A percentile compares a stretch with the other conserved stretches of the same genome.
Conservation (phyloP, 2,113 vertebrate genomes). For the Apeltes quadracus region DNA sequence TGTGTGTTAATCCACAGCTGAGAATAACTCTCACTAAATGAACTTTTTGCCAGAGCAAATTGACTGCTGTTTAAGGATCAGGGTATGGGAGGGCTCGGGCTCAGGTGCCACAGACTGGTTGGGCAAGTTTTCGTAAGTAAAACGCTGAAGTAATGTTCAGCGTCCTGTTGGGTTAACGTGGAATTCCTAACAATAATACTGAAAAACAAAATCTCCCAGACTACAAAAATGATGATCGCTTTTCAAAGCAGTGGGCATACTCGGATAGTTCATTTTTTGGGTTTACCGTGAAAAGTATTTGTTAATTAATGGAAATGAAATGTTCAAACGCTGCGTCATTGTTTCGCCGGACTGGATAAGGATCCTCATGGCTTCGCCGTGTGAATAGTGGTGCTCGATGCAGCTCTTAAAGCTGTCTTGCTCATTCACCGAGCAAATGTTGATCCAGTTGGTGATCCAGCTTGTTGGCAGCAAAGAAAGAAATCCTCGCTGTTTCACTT, state of each 20-base stretch:
- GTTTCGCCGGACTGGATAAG: background rate
- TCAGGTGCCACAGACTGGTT: background rate
- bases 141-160: background rate
- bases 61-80: background rate
- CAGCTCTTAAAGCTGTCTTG: conserved; percentile 11
- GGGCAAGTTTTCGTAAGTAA: background rate
- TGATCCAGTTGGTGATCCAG: conserved; percentile 57
- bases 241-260: background rate
- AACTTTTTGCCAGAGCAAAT: background rate
- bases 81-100: background rate
- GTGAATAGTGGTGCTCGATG: conserved; percentile 15
- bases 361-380: conserved; percentile 2
- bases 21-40: conserved; percentile 12
- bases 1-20: conserved; percentile 15
- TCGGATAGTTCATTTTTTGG: background rate
- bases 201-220: background rate
- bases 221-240: background rate
- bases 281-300: background rate
- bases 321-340: background rate
- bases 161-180: background rate
- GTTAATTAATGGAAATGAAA: background rate
- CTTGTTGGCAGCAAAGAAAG: conserved; percentile 40
- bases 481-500: conserved; percentile 41
- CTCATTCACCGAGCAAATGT: conserved; percentile 35
- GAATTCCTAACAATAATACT: background rate